Evolutionary conservation across 2,888 invertebrate species (phyloP).

Genomic region (Chorisops tibialis): DNA sequence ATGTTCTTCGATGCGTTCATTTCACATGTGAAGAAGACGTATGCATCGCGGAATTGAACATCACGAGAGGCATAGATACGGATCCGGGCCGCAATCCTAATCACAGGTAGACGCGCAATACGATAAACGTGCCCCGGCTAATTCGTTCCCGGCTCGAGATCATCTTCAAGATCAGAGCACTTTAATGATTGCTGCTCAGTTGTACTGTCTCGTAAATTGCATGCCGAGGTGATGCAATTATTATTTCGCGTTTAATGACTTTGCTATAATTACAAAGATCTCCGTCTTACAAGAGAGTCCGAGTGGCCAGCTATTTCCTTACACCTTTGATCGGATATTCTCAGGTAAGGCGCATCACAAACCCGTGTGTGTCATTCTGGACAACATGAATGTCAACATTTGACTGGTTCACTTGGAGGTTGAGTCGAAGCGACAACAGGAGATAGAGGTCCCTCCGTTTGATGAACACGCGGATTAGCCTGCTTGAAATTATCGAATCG

Average conservation of each 20-base stretch:
- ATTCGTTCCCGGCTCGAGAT: neutral
- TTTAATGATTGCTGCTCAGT: constrained; percentile 26
- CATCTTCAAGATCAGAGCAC: neutral
- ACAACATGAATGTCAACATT: constrained; percentile 16
- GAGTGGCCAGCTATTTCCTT: neutral
- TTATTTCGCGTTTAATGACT: constrained; percentile 31
- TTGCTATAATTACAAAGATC: constrained; percentile 30
- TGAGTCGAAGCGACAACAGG: neutral
- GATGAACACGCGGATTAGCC: too few species aligned
- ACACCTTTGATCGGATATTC: neutral
- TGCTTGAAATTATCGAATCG: too few species aligned
- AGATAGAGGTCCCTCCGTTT: too few species aligned
- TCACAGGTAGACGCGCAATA: too few species aligned
- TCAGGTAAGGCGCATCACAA: neutral
- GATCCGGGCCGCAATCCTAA: too few species aligned
- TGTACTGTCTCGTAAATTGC: constrained; percentile 25
- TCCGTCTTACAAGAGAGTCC: neutral
- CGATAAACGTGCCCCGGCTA: too few species aligned
- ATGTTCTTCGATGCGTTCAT: too few species aligned
- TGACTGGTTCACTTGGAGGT: constrained; percentile 3
- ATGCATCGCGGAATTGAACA: too few species aligned
- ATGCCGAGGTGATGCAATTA: constrained; percentile 31
- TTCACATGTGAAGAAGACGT: too few species aligned
- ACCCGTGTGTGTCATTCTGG: constrained; percentile 5
- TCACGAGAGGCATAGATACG: too few species aligned